Base-by-base conservation (phyloP, 2,888 invertebrate species). In the Apomyelois bistriatella region DNA sequence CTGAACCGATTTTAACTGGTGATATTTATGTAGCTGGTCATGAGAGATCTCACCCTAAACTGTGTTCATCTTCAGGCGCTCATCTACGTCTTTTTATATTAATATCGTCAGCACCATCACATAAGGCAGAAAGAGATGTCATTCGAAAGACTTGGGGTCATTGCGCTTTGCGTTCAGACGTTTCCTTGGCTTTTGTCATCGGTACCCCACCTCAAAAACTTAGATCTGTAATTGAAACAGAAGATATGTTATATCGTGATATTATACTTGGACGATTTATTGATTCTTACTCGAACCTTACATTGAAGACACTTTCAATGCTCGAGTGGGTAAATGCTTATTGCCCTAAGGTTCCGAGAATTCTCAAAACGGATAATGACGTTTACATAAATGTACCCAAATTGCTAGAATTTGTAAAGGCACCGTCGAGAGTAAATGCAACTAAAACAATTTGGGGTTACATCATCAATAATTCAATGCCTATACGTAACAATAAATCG, bases 291-390 rank as follows among this genome's bases (percentile, higher is more conserved):
- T 94, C 94, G 59, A 96, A 96, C 89, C 90, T 96, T 46, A 96
- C 96, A 42, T 86, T 96, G 38, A 97, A 97, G 89, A 95, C 95
- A 42, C 92, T 96, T 58, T 94, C 95, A 40, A 94, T 95, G 87
- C 86, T 96, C 54, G 95, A 96, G 82, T 97, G 96, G 96, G 92
- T 93, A 9, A 94, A 94, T 82, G 92, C 92, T 65, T 94, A 94
- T 82, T 96, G 96, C 79, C 92, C 94, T 58, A 92, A 92, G 66
- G 94, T 94, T 61, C 93, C 92, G 71, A 95, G 93, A 68, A 91
- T 96, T 72, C 92, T 97, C 60, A 96, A 96, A 91, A 96, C 96
- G 1, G 96, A 96, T 79, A 96, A 97, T 80, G 96, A 96, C 82
- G 96, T 96, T 95, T 96, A 96, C 79, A 95, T 96, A 64, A 96